phyloP scores from a whole-genome alignment of 2,113 vertebrate species.

The Microcebus ravelobensis region DNA sequence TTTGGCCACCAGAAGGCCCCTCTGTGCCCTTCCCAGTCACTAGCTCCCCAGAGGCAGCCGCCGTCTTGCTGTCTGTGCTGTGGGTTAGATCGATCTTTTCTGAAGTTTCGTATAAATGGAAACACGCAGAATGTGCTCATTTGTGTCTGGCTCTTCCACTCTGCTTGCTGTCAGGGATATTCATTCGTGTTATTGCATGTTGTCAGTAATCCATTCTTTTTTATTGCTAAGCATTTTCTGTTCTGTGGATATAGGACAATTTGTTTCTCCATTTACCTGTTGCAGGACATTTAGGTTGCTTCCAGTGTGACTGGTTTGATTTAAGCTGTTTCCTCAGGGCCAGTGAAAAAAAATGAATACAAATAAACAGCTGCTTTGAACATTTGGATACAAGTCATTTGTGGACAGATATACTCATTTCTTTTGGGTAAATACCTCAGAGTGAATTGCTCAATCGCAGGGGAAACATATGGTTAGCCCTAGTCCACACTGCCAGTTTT shows the following conservation, averaged over 20 bases:
- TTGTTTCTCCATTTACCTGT: background rate
- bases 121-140: background rate
- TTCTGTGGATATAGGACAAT: background rate
- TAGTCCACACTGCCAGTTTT: background rate
- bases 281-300: background rate
- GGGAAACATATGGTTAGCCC: background rate
- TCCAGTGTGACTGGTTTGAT: background rate
- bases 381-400: background rate
- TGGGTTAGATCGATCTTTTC: background rate
- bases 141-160: background rate
- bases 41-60: background rate
- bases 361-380: background rate
- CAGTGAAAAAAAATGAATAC: too few species aligned
- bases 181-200: too few species aligned
- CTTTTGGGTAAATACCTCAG: background rate
- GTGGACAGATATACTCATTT: background rate
- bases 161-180: background rate
- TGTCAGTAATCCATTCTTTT: background rate
- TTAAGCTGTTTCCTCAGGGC: background rate
- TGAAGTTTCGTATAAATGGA: background rate
- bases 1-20: too few species aligned
- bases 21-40: background rate
- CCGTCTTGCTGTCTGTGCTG: background rate
- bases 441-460: background rate
- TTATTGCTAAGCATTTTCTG: background rate